Evolutionary conservation across 2,113 vertebrate genomes (phyloP), one percentile per base, ranked within the genome.

Genomic region (Diglossa brunneiventris): DNA sequence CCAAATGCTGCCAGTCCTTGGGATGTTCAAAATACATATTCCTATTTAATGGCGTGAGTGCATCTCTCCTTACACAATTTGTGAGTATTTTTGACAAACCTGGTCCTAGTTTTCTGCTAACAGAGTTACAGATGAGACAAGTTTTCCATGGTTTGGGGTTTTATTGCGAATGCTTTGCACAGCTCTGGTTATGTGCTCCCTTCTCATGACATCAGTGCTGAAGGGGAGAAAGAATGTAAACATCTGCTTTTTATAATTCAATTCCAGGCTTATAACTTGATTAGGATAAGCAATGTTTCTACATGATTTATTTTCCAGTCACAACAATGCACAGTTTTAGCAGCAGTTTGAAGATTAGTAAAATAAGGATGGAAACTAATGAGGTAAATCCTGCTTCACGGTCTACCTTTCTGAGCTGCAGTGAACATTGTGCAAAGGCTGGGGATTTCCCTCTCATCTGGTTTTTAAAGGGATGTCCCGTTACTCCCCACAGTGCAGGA

Each of bases 201-300:
- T 97, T 96, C 96, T 97, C 92, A 95, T 96, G 96, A 98, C 96
- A 76, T 98, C 95, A 89, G 95, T 95, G 96, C 95, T 94, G 94
- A 97, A 97, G 92, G 94, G 95, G 76, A 96, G 90, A 90, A 97
- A 95, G 95, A 98, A 98, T 97, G 97, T 97, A 98, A 97, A 97
- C 98, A 98, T 98, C 98, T 98, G 98, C 95, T 98, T 98, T 96
- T 96, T 97, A 97, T 98, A 98, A 98, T 90, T 91, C 87, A 82
- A 61, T 97, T 96, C 92, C 89, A 97, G 95, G 86, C 95, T 98
- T 96, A 96, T 95, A 98, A 98, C 97, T 97, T 97, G 93, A 98
- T 98, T 98, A 97, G 96, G 96, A 78, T 92, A 96, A 93, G 92
- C 90, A 90, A 53, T 90, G 86, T 92, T 97, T 96, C 95, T 95